A percentile compares a stretch with the other conserved stretches of the same genome.
These are phyloP conservation scores for Condylura cristata DNA, from an alignment of 2,113 vertebrate genomes.

Conservation along the genomic window DNA sequence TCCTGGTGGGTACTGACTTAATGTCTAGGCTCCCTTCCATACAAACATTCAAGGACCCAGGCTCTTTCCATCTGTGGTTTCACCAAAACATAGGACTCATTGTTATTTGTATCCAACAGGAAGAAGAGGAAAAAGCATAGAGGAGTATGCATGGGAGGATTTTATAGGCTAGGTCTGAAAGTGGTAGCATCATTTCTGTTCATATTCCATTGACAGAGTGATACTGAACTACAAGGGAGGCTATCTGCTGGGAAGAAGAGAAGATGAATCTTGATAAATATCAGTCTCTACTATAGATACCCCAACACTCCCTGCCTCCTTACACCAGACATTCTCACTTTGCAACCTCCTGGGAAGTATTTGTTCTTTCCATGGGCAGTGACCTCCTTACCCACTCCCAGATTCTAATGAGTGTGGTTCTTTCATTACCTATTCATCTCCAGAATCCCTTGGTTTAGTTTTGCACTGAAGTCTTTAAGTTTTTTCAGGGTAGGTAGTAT, in stretches of 20 bases:
- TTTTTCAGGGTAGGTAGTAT: not conserved
- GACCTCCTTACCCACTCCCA: not conserved
- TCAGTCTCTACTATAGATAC: not conserved
- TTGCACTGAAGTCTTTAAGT: not conserved
- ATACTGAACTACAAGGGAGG: not conserved
- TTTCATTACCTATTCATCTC: not conserved
- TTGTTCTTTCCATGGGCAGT: not conserved
- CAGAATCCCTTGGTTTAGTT: not conserved
- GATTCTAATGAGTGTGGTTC: not conserved
- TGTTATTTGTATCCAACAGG: not conserved
- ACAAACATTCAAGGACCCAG: not conserved
- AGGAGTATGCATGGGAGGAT: not conserved
- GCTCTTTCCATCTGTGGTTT: not conserved
- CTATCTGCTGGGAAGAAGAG: not conserved
- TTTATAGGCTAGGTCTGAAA: not conserved
- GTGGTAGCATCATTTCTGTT: not conserved
- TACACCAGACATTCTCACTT: not conserved
- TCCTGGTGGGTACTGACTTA: not conserved
- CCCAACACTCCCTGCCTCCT: not conserved
- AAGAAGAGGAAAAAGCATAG: not conserved
- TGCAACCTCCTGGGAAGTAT: not conserved
- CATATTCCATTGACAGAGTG: not conserved
- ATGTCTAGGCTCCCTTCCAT: not conserved
- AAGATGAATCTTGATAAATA: not conserved
- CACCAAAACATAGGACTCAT: not conserved